Evolutionary conservation across 2,888 invertebrate species (phyloP).

Genomic region (Tridacna crocea): DNA sequence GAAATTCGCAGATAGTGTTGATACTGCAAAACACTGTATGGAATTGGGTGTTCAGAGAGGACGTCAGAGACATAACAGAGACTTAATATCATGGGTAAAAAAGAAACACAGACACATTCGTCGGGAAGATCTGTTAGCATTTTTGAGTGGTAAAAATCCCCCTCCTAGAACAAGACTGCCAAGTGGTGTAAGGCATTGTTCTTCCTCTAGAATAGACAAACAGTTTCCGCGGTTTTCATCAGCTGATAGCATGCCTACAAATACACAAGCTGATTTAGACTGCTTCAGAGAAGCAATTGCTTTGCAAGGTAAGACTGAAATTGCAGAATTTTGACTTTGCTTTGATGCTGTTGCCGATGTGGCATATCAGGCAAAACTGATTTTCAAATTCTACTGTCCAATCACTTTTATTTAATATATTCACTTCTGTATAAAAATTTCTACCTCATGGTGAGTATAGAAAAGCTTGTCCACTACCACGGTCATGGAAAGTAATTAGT

Average conservation of each 20-base stretch:
- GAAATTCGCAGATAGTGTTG: constrained; percentile 88
- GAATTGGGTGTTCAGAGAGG: constrained; percentile 90
- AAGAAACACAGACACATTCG: constrained; percentile 89
- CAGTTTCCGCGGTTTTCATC: constrained; percentile 83
- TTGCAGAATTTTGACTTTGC: not conserved
- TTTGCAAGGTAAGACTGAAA: constrained; percentile 85
- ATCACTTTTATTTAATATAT: no score
- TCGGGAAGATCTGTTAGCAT: constrained; percentile 91
- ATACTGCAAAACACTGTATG: constrained; percentile 88
- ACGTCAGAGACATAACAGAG: constrained; percentile 90
- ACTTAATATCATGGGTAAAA: constrained; percentile 91
- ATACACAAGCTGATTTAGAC: constrained; percentile 87
- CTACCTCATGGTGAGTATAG: no score
- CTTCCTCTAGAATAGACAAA: constrained; percentile 62
- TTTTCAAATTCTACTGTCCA: no score
- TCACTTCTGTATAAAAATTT: no score
- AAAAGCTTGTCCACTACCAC: no score
- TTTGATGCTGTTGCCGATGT: no score
- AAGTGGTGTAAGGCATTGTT: constrained; percentile 63
- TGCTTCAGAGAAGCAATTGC: constrained; percentile 91
- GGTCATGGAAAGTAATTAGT: no score
- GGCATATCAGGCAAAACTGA: no score
- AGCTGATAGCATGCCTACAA: constrained; percentile 84
- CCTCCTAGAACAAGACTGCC: constrained; percentile 85
- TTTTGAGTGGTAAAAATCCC: constrained; percentile 88